A percentile compares a stretch with the other conserved stretches of the same genome.
These are phyloP conservation scores for Oryzias woworae DNA, from an alignment of 2,113 vertebrate species.

Conservation along the genomic window DNA sequence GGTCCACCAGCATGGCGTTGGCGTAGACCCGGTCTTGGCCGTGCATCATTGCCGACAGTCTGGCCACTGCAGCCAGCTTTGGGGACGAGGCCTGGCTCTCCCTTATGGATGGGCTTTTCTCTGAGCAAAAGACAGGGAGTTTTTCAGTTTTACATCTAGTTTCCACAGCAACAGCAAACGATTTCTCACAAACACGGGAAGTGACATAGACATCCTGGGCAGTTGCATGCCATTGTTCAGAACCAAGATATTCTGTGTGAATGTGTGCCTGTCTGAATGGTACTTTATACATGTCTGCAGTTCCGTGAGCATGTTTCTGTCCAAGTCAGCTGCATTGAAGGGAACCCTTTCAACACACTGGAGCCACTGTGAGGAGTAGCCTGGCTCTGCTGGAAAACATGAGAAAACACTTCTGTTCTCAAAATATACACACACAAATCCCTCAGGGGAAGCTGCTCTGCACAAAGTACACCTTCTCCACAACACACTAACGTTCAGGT, in stretches of 20 bases:
- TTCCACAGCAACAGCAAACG: conserved; percentile 68
- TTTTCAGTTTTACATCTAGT: conserved; percentile 64
- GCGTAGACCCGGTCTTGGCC: conserved; percentile 85
- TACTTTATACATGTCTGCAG: conserved; percentile 35
- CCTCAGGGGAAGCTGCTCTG: conserved; percentile 45
- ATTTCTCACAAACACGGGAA: conserved; percentile 71
- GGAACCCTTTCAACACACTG: conserved; percentile 55
- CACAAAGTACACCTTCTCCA: conserved; percentile 45
- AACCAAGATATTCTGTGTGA: conserved; percentile 31
- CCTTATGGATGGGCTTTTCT: conserved; percentile 80
- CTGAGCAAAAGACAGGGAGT: conserved; percentile 48
- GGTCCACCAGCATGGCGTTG: conserved; percentile 86
- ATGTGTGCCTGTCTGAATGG: conserved; percentile 15
- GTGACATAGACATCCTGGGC: conserved; percentile 68
- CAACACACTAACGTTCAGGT: conserved; percentile 41
- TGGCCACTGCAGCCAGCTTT: conserved; percentile 73
- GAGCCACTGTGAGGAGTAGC: conserved; percentile 59
- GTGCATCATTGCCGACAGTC: conserved; percentile 81
- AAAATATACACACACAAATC: conserved; percentile 46
- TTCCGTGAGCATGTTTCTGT: conserved; percentile 51
- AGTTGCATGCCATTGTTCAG: conserved; percentile 66
- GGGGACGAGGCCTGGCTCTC: conserved; percentile 74
- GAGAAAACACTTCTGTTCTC: conserved; percentile 56
- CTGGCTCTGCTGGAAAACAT: conserved; percentile 54
- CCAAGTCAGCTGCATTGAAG: conserved; percentile 64